Conservation (phyloP, 2,888 invertebrate genomes). For the Tipula helvola region DNA sequence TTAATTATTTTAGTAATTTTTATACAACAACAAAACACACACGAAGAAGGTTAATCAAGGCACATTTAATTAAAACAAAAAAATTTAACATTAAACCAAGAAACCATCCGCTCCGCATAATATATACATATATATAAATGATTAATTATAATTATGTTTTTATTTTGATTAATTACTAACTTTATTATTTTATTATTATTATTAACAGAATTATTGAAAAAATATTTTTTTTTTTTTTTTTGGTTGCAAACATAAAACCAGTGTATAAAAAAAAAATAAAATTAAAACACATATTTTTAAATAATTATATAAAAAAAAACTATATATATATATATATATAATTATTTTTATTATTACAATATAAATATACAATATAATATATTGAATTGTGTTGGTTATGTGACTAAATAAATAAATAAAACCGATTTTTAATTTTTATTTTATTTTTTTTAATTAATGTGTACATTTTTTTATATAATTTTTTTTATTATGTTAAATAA, state of each 20-base stretch:
- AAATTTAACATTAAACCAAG: not conserved
- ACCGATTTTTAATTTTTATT: not conserved
- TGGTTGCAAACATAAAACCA: conserved; percentile 4
- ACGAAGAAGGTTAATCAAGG: not conserved
- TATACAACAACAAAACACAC: not conserved
- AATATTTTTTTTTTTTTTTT: not conserved
- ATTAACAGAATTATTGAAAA: not conserved
- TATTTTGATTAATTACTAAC: not conserved
- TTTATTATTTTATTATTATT: not conserved
- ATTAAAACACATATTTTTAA: not conserved
- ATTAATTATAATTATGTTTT: not conserved
- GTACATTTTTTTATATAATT: not conserved
- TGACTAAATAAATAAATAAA: not conserved
- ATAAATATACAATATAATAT: not conserved
- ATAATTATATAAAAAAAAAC: not conserved
- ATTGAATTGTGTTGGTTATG: not conserved
- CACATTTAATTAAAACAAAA: not conserved
- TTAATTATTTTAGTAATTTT: not conserved
- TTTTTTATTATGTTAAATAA: not conserved
- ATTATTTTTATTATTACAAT: not conserved
- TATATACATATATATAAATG: not conserved
- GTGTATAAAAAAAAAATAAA: not conserved
- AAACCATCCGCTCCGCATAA: not conserved
- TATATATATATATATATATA: not conserved
- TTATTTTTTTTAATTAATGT: not conserved